Evolutionary conservation across 2,797 vertebrate genomes (phyloP), one percentile per base, ranked within the genome.

Genomic region (Hapalemur alaotrensis): DNA sequence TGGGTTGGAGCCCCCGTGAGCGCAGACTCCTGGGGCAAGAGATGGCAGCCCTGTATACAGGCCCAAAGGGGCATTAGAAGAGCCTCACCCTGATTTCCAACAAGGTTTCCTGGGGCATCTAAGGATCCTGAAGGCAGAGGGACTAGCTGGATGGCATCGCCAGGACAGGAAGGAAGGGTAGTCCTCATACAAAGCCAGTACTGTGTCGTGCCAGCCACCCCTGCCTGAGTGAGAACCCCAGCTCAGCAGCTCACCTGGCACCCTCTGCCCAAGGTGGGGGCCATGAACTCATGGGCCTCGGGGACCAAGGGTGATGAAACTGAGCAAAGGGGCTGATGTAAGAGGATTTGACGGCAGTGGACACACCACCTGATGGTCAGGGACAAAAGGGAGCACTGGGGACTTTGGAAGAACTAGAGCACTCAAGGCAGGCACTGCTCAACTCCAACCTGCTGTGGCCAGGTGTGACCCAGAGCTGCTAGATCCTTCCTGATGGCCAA

Each of bases 281-380:
- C 89, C 15, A 5, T 4, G 14, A n/a, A 17, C 14, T 13, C 80
- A n/a, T 0, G 3, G 0, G 9, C 63, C 35, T 54, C 6, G 0
- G 18, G n/a, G 57, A 4, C 75, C 43, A 43, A 17, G 61, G 13
- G n/a, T 35, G 70, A 17, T 9, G 2, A 41, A 41, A 75, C 14
- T 41, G 63, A 61, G 28, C 14, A 17, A 35, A 59, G 50, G 9
- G 11, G 13, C 83, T 23, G 23, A 6, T 5, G 0, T 38, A 70
- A 28, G 78, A 59, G 5, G 46, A 22, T 57, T 0, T 6, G 25
- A 59, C 0, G 8, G 32, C 80, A 38, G 7, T 0, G 4, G 63
- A 20, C 20, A 4, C 25, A 28, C 3, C 12, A 15, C n/a, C 50
- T 65, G 11, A 20, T 20, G 23, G 14, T 17, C 22, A 23, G 79